Percentiles rank a stretch among this genome's conserved stretches.
Conservation (phyloP, 2,888 invertebrate genomes). For the Netelia inedita region DNA sequence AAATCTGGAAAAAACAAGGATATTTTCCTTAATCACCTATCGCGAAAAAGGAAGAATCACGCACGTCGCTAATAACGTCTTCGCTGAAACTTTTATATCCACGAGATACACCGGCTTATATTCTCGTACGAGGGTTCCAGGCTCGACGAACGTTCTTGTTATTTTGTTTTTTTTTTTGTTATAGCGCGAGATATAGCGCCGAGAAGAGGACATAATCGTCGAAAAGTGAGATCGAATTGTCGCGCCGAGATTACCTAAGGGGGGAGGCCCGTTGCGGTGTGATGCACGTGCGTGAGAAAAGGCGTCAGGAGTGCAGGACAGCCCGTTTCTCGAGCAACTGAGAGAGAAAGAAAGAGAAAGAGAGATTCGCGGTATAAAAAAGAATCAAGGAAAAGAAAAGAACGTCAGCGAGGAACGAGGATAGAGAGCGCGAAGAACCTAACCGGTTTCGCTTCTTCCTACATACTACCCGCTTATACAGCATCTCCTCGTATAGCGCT, state of each 20-base stretch:
- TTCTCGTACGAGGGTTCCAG: not conserved
- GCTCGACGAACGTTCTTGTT: not conserved
- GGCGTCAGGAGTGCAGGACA: constrained; percentile 24
- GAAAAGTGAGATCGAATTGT: constrained; percentile 35
- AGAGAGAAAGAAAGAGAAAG: constrained; percentile 27
- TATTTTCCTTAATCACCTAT: not conserved
- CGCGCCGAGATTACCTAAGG: constrained; percentile 11
- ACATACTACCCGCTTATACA: not conserved
- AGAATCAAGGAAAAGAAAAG: constrained; percentile 5
- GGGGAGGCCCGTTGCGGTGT: not conserved
- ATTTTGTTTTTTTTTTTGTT: not conserved
- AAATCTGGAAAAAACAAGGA: not conserved
- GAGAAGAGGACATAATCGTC: not conserved
- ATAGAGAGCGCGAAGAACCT: constrained; percentile 41
- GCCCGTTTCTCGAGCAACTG: not conserved
- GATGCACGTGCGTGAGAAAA: constrained; percentile 57
- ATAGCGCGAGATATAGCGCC: not conserved
- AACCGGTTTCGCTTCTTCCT: constrained; percentile 59
- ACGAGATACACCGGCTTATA: not conserved
- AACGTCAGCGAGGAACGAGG: constrained; percentile 24
- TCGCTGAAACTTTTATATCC: not conserved
- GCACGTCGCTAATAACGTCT: not conserved
- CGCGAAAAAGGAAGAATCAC: not conserved
- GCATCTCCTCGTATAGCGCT: not conserved
- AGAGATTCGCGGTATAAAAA: constrained; percentile 22